Conservation (phyloP, 2,888 invertebrate genomes). For the Dexiosoma caninum region DNA sequence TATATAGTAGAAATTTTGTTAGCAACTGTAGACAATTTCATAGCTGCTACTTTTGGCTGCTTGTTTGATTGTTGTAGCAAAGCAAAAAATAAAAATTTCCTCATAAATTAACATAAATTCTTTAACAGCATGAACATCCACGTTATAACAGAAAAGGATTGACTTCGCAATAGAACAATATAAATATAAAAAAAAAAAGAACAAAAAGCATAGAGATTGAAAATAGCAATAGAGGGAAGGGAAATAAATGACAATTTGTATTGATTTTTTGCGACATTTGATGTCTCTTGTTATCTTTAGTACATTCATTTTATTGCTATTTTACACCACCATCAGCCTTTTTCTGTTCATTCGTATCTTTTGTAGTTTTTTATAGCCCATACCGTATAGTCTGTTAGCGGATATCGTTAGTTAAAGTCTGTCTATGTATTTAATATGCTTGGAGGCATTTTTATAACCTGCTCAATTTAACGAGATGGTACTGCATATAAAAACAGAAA, state of each 20-base stretch:
- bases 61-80: background rate
- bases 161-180: background rate
- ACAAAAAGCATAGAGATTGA: background rate
- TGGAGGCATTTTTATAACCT: too few species aligned
- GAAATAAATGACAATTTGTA: slow-evolving; percentile 49
- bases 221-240: background rate
- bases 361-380: background rate
- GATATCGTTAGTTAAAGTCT: background rate
- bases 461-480: too few species aligned
- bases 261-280: slow-evolving; percentile 45
- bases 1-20: background rate
- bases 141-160: slow-evolving; percentile 26
- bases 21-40: background rate
- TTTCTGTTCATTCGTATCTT: background rate
- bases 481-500: too few species aligned
- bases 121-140: background rate
- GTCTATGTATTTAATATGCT: too few species aligned
- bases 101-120: slow-evolving; percentile 56
- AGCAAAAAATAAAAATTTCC: slow-evolving; percentile 12
- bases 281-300: slow-evolving; percentile 28
- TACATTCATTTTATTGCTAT: background rate
- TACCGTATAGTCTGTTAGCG: background rate
- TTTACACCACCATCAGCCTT: background rate
- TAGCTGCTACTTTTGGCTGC: background rate
- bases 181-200: background rate